A percentile compares a stretch with the other conserved stretches of the same genome.
phyloP scores from a whole-genome alignment of 37 sponge, comb jelly and placozoan species.

The Mnemiopsis leidyi region DNA sequence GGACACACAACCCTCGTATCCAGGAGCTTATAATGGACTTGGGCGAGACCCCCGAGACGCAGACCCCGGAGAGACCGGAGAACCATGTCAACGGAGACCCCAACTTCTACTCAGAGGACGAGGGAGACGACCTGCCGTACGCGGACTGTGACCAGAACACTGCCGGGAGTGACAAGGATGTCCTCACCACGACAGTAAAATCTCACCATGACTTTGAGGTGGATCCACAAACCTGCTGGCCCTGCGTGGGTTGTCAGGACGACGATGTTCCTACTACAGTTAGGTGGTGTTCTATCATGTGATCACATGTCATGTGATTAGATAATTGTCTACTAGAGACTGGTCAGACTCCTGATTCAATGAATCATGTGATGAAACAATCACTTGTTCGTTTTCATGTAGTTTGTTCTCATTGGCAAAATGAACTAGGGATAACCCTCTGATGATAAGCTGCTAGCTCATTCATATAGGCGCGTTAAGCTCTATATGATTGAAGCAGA shows the following conservation, averaged over 20 bases:
- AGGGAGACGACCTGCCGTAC: not conserved
- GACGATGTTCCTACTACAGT: not conserved
- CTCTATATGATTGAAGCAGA: too few relatives aligned
- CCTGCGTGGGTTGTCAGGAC: constrained; percentile 42
- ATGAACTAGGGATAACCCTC: too few relatives aligned
- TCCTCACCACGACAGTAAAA: not conserved
- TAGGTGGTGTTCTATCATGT: constrained; percentile 25
- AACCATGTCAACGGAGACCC: not conserved
- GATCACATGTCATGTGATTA: too few relatives aligned
- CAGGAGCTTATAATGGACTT: not conserved
- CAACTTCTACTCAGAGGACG: not conserved
- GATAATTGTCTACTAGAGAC: too few relatives aligned
- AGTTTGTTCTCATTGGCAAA: too few relatives aligned
- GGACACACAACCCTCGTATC: not conserved
- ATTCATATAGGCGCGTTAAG: too few relatives aligned
- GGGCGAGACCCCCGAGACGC: not conserved
- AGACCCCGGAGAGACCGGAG: not conserved
- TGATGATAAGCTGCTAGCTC: too few relatives aligned
- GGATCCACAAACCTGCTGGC: constrained; percentile 42
- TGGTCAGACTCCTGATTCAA: too few relatives aligned
- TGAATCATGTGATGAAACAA: too few relatives aligned
- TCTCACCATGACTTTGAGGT: not conserved
- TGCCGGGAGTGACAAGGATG: not conserved
- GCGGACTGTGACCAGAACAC: not conserved
- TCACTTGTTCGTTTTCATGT: too few relatives aligned